Conservation (phyloP, 1,140 invertebrate genomes). For the Cydia fagiglandana region DNA sequence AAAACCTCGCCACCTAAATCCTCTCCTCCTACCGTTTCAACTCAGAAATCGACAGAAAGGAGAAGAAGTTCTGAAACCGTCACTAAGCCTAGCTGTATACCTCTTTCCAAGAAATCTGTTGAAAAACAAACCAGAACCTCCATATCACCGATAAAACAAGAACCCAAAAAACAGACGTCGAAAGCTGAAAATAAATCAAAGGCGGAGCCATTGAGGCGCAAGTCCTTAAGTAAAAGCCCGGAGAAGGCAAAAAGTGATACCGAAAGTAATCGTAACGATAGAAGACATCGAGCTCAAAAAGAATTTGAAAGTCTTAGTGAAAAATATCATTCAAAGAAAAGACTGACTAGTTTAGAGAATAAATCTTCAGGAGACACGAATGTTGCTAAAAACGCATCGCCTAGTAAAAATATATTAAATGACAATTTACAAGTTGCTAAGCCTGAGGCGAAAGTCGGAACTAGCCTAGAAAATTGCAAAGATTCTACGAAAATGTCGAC, state of each 20-base stretch:
- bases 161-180: slow-evolving; percentile 49
- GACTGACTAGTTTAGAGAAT: slow-evolving; percentile 78
- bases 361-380: slow-evolving; percentile 68
- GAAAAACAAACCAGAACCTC: slow-evolving; percentile 58
- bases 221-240: slow-evolving; percentile 57
- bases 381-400: slow-evolving; percentile 57
- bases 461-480: slow-evolving; percentile 52
- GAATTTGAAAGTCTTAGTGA: slow-evolving; percentile 72
- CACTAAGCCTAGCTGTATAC: slow-evolving; percentile 69
- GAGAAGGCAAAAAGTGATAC: slow-evolving; percentile 69
- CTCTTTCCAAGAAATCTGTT: slow-evolving; percentile 64
- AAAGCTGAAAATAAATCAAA: slow-evolving; percentile 61
- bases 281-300: slow-evolving; percentile 72
- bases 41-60: slow-evolving; percentile 57
- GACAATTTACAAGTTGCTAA: slow-evolving; percentile 53
- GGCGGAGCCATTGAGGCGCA: slow-evolving; percentile 54
- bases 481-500: slow-evolving; percentile 63
- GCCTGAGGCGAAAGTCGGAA: slow-evolving; percentile 47
- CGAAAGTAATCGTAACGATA: slow-evolving; percentile 68
- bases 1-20: slow-evolving; percentile 58
- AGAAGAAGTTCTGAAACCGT: slow-evolving; percentile 59
- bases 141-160: slow-evolving; percentile 63
- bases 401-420: slow-evolving; percentile 62
- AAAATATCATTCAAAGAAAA: slow-evolving; percentile 78
- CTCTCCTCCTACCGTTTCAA: slow-evolving; percentile 43